Conservation (phyloP, 2,113 vertebrate genomes). For the Labeo rohita region DNA sequence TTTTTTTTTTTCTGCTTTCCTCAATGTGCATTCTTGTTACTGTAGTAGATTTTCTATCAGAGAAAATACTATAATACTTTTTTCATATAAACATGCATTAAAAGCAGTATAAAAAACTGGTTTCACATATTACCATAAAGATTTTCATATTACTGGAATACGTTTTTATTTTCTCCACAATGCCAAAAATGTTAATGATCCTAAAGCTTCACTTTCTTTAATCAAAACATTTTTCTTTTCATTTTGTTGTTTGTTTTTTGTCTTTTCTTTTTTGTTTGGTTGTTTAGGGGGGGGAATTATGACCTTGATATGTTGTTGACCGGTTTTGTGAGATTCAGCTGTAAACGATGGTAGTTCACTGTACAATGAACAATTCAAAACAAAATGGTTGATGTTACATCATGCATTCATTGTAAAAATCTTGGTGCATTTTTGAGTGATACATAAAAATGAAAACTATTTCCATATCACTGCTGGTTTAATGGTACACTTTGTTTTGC, state of each 20-base stretch:
- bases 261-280: background rate
- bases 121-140: no score
- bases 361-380: conserved; percentile 10
- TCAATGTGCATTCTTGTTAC: background rate
- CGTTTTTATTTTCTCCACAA: background rate
- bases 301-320: background rate
- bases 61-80: background rate
- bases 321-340: background rate
- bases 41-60: background rate
- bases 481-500: conserved; percentile 67
- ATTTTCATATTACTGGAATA: background rate
- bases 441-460: conserved; percentile 65
- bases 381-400: conserved; percentile 25
- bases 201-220: background rate
- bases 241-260: no score
- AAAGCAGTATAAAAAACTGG: background rate
- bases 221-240: background rate
- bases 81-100: background rate
- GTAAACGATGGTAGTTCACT: background rate
- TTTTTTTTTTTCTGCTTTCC: background rate
- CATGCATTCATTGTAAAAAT: background rate
- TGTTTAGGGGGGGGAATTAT: background rate
- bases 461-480: conserved; percentile 66
- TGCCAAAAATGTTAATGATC: background rate
- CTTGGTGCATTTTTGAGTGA: conserved; percentile 16